Base-by-base conservation (phyloP, 2,888 invertebrate species). In the Leucophenga montana region DNA sequence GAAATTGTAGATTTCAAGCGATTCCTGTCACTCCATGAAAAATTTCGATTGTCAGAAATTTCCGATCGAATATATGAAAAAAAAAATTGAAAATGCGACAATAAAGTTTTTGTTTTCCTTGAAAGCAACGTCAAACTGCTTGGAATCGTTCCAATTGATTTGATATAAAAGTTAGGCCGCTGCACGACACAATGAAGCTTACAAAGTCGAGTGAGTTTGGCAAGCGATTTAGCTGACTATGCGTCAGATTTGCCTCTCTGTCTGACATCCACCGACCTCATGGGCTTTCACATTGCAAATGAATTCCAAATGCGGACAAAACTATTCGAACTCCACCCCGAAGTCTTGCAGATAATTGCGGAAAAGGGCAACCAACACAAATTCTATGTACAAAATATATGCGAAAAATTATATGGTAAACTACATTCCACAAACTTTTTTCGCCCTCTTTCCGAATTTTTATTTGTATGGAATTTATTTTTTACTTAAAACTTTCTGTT, bases 401-500 rank as follows among this genome's bases (percentile, higher is more conserved):
- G 50, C n/a, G 50, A 50, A 27, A 50, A 50, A 50, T 50, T 50
- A 50, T 50, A 50, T 50, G 50, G 50, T 11, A 50, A 50, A 50
- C 39, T 50, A 50, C 39, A 39, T 39, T 8, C 39, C 8, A 11
- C 39, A 39, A 50, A 50, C 3, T n/a, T 46, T 46, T 46, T 50
- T 50, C 18, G 50, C 50, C n/a, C 50, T 16, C 6, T 50, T 50
- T 50, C 39, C 9, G 50, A 16, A 11, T 50, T 50, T 50, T 50
- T 50, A 50, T 65, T 65, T 65, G 65, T 50, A 11, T 74, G 65
- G 82, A 82, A 82, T 82, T 82, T 82, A 82, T 82, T 83, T 82
- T 82, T 83, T 82, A 78, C 81, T 80, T 82, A 82, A 82, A 82
- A 82, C 79, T 82, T 82, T 82, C 77, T 83, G 83, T 82, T 82